Percentiles rank a stretch among this genome's conserved stretches.
These are phyloP conservation scores for Hedychridium roseum DNA, from an alignment of 2,888 invertebrate species.

Conservation along the genomic window DNA sequence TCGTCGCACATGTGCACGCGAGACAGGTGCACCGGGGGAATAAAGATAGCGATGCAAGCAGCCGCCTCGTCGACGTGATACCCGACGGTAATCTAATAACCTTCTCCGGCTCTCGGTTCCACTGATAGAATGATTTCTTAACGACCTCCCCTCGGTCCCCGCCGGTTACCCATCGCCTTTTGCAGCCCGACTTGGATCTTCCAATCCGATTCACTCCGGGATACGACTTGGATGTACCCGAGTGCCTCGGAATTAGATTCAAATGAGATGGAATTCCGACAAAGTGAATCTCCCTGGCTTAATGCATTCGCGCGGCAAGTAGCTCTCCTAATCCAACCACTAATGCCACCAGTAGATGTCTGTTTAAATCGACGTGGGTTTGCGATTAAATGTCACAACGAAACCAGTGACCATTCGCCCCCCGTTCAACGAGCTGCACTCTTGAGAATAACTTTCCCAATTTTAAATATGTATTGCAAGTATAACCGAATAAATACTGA, in stretches of 20 bases:
- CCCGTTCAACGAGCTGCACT: too few species aligned
- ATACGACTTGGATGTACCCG: constrained; percentile 4
- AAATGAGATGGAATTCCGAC: constrained; percentile 23
- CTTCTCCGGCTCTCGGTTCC: constrained; percentile 9
- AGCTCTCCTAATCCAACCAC: too few species aligned
- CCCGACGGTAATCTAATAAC: constrained; percentile 34
- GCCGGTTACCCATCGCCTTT: not conserved
- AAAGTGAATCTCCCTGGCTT: constrained; percentile 17
- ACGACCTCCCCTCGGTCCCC: not conserved
- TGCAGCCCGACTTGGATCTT: constrained; percentile 2
- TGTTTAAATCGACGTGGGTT: too few species aligned
- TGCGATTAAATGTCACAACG: too few species aligned
- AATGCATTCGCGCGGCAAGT: constrained; percentile 17
- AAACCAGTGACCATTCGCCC: too few species aligned
- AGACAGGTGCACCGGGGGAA: constrained; percentile 16
- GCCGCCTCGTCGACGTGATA: constrained; percentile 21
- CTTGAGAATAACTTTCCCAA: too few species aligned
- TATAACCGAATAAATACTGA: too few species aligned
- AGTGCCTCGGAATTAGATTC: constrained; percentile 24
- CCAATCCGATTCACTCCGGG: not conserved
- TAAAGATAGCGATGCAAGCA: constrained; percentile 31
- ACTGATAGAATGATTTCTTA: constrained; percentile 1
- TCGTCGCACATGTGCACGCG: too few species aligned
- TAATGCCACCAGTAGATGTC: too few species aligned
- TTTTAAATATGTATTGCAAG: too few species aligned